A percentile compares a stretch with the other conserved stretches of the same genome.
phyloP scores from a whole-genome alignment of 1,140 invertebrate species.

The Dendrolimus punctatus region DNA sequence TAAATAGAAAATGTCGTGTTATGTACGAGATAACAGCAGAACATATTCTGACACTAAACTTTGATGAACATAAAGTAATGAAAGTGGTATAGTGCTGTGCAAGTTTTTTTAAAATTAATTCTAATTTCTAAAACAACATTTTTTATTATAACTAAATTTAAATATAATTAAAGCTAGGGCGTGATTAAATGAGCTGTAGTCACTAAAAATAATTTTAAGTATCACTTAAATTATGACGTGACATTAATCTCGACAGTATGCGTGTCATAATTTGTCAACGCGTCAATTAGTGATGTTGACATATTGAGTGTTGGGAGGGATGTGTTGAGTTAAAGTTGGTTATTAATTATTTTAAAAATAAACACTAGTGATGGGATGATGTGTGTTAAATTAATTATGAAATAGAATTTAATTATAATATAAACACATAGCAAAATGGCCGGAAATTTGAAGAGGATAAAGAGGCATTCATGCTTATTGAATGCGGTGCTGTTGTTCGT shows the following conservation, averaged over 20 bases:
- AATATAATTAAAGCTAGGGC: neutral
- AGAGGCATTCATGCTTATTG: constrained; percentile 50
- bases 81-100: constrained; percentile 14
- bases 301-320: constrained; percentile 41
- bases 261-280: constrained; percentile 59
- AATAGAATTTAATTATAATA: constrained; percentile 13
- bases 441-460: constrained; percentile 40
- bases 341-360: constrained; percentile 6
- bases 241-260: constrained; percentile 46
- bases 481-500: constrained; percentile 55
- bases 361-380: constrained; percentile 42
- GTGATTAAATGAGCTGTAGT: neutral
- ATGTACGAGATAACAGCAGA: constrained; percentile 12
- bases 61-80: constrained; percentile 17
- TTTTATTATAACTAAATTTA: constrained; percentile 18
- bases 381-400: constrained; percentile 41
- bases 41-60: constrained; percentile 16
- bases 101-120: neutral
- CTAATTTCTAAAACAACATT: too few relatives aligned
- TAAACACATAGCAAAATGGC: constrained; percentile 37
- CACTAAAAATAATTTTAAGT: constrained; percentile 18
- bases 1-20: constrained; percentile 23
- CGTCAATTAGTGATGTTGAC: constrained; percentile 57
- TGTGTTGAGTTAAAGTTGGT: constrained; percentile 14
- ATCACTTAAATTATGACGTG: constrained; percentile 36